A percentile compares a stretch with the other conserved stretches of the same genome.
These are phyloP conservation scores for Caenorhabditis virilis DNA, from an alignment of 2,888 invertebrate species.

Conservation along the genomic window DNA sequence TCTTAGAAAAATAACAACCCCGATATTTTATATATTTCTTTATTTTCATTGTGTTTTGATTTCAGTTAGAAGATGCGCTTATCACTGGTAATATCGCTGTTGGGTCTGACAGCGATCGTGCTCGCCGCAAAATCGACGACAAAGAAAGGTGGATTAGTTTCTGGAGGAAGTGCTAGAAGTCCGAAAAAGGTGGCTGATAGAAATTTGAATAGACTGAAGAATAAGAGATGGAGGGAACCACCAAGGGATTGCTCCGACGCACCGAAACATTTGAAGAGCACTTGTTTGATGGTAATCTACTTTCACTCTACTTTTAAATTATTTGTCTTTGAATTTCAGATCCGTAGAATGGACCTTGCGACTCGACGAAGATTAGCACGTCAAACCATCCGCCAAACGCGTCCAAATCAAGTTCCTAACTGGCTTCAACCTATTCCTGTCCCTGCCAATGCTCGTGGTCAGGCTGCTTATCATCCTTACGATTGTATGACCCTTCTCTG, in stretches of 20 bases:
- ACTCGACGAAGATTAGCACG: slow-evolving; percentile 45
- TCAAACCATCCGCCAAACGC: slow-evolving; percentile 41
- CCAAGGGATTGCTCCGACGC: slow-evolving; percentile 66
- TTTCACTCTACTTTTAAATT: not conserved
- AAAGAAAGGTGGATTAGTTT: no score
- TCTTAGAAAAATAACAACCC: not conserved
- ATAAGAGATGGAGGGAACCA: slow-evolving; percentile 38
- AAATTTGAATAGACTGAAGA: slow-evolving; percentile 22
- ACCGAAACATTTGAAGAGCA: slow-evolving; percentile 54
- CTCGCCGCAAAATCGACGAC: not conserved
- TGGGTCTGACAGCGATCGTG: not conserved
- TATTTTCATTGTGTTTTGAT: no score
- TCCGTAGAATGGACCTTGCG: slow-evolving; percentile 47
- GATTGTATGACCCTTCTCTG: slow-evolving; percentile 68
- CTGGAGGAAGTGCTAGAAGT: no score
- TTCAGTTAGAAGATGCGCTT: not conserved
- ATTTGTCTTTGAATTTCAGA: slow-evolving; percentile 19
- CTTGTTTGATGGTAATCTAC: slow-evolving; percentile 57
- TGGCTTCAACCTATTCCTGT: slow-evolving; percentile 68
- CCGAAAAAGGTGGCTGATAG: slow-evolving; percentile 5
- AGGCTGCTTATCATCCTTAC: slow-evolving; percentile 65
- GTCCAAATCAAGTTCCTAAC: slow-evolving; percentile 51
- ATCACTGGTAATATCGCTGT: not conserved
- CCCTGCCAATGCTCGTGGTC: slow-evolving; percentile 62
- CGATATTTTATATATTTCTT: not conserved